phyloP scores from a whole-genome alignment of 2,888 invertebrate species.

The Mechanitis mazaeus region DNA sequence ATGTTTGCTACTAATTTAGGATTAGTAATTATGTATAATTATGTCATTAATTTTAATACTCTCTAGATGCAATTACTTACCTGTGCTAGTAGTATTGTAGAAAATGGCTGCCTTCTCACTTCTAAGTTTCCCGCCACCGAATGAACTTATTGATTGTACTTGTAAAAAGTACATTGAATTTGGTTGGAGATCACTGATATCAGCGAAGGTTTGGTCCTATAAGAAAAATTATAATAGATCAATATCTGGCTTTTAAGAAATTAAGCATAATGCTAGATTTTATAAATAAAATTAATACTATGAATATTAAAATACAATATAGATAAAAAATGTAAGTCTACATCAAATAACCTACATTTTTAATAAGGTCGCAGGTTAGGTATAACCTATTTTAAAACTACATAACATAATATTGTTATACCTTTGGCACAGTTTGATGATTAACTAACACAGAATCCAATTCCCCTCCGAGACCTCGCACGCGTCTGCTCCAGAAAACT shows the following conservation, averaged over 20 bases:
- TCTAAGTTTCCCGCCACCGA: conserved; percentile 80
- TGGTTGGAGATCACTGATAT: conserved; percentile 80
- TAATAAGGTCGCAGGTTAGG: too few species aligned
- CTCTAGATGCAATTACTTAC: conserved; percentile 14
- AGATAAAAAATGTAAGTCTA: too few species aligned
- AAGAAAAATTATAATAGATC: conserved; percentile 29
- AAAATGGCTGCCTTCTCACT: conserved; percentile 83
- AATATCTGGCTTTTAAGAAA: too few species aligned
- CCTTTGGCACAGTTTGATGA: conserved; percentile 79
- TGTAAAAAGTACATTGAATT: conserved; percentile 86
- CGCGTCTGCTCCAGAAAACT: conserved; percentile 84
- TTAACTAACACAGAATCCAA: conserved; percentile 79
- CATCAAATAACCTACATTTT: too few species aligned
- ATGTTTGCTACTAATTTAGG: too few species aligned
- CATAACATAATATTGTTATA: conserved; percentile 36
- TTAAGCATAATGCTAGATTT: too few species aligned
- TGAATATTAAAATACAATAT: too few species aligned
- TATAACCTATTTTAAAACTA: neutral
- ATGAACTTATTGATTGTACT: conserved; percentile 85
- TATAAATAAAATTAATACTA: too few species aligned
- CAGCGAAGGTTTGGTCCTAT: conserved; percentile 79
- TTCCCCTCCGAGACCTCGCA: conserved; percentile 76
- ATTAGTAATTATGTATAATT: too few species aligned
- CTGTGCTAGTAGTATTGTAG: conserved; percentile 80
- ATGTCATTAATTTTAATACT: too few species aligned